Conservation (phyloP, 2,888 invertebrate genomes). For the Bibio marci region DNA sequence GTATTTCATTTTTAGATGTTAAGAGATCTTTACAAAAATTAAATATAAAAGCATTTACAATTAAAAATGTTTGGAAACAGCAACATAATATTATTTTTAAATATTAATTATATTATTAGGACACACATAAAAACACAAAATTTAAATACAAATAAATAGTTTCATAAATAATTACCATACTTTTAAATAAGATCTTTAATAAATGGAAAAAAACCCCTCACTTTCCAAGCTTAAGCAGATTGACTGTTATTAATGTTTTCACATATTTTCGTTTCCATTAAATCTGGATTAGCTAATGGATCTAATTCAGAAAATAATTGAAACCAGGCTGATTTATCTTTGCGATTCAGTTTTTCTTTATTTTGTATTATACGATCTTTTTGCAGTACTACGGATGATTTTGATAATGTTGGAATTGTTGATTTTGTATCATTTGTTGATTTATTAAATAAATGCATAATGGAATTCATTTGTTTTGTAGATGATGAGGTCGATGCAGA, state of each 20-base stretch:
- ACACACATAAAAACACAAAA: no score
- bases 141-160: no score
- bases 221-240: conserved; percentile 35
- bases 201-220: no score
- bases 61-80: no score
- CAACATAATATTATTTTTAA: no score
- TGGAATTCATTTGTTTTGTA: not conserved
- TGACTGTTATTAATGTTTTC: conserved; percentile 31
- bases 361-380: no score
- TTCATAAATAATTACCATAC: no score
- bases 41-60: no score
- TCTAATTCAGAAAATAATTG: conserved; percentile 86
- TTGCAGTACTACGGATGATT: not conserved
- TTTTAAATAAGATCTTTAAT: no score
- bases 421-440: not conserved
- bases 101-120: no score
- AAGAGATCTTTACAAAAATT: no score
- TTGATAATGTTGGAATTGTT: not conserved
- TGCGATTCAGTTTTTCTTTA: conserved; percentile 16
- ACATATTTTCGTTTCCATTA: conserved; percentile 19
- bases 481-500: not conserved
- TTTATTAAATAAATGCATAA: not conserved
- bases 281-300: conserved; percentile 74
- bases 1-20: no score
- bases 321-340: conserved; percentile 54